Evolutionary conservation across 2,888 invertebrate genomes (phyloP), one percentile per base, ranked within the genome.

Genomic region (Spodoptera picta): DNA sequence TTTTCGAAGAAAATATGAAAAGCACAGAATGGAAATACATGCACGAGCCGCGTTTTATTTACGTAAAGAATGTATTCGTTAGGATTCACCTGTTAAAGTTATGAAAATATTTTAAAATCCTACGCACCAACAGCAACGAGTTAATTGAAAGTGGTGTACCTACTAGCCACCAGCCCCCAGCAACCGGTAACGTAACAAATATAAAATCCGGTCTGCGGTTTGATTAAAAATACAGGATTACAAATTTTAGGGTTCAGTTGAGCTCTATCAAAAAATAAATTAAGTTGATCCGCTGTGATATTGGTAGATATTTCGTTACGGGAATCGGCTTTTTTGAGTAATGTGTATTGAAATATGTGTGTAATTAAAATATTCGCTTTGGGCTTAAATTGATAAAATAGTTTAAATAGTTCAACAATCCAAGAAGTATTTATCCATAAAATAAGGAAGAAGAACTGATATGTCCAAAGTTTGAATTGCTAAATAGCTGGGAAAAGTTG

Each of bases 191-290:
- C 47, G 23, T 31, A 23, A 36, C 31, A 63, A 68, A 56, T 41
- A 51, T n/a, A 46, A 43, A 50, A 69, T 46, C 48, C 44, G 11
- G 36, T 58, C 48, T 43, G 55, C 5, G 45, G 41, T 52, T 72
- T 59, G 42, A 71, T 69, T 51, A 71, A 69, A 68, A 70, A 59
- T 43, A 45, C 42, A 19, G 49, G 65, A 55, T 71, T 52, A 59
- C 24, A 50, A 31, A 52, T 69, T 43, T 51, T 41, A 45, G 42
- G 47, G 49, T 41, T 31, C 57, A 46, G 47, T 44, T 55, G 41
- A 61, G 49, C 69, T 66, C 10, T 19, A 53, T 45, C 24, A 42
- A 27, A 66, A 69, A 60, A 36, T 36, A 41, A 60, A 69, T 43
- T 36, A 36, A 42, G 0, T 45, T 41, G 44, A 44, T 44, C 43